These are phyloP conservation scores for Cepaea nemoralis DNA, from an alignment of 1,140 invertebrate genomes.

Conservation along the genomic window DNA sequence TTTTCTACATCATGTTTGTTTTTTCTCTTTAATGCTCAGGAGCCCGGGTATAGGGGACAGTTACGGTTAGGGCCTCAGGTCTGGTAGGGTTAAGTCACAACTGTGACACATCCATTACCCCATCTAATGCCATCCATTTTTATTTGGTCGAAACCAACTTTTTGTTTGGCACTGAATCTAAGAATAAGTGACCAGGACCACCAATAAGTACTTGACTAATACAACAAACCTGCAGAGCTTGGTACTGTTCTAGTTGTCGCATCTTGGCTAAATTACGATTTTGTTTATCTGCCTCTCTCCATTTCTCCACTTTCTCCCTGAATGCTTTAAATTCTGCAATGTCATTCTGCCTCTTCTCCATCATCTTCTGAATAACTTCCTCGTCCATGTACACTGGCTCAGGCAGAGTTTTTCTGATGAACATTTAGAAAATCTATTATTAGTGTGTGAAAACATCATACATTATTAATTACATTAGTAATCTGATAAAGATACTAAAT, in stretches of 20 bases:
- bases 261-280: conserved; percentile 63
- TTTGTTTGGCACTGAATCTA: too few relatives aligned
- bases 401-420: conserved; percentile 52
- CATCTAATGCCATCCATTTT: too few relatives aligned
- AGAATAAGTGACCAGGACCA: too few relatives aligned
- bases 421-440: background rate
- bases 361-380: conserved; percentile 55
- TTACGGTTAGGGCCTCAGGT: too few relatives aligned
- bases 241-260: conserved; percentile 65
- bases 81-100: too few relatives aligned
- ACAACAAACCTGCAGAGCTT: conserved; percentile 64
- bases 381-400: conserved; percentile 63
- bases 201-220: background rate
- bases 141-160: too few relatives aligned
- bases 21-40: too few relatives aligned
- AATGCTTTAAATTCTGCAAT: conserved; percentile 65
- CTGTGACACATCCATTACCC: too few relatives aligned
- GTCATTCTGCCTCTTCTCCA: conserved; percentile 63
- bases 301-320: conserved; percentile 64
- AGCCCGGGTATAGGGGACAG: too few relatives aligned
- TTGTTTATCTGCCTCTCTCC: conserved; percentile 63
- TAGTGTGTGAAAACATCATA: too few relatives aligned
- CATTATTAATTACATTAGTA: too few relatives aligned
- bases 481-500: background rate
- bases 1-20: too few relatives aligned